phyloP scores from a whole-genome alignment of 2,888 invertebrate species.

The Cataglyphis cursor region DNA sequence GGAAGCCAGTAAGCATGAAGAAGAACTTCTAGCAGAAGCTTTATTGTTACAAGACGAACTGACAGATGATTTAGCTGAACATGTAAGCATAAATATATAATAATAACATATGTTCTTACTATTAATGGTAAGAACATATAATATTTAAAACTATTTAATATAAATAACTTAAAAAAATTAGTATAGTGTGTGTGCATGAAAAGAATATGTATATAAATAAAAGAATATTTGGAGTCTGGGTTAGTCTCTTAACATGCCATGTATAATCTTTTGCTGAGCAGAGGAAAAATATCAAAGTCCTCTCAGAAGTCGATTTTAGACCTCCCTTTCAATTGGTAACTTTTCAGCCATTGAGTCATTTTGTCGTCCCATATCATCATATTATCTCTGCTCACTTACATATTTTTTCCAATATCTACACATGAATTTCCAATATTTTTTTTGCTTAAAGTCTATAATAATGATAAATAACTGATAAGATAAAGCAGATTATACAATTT shows the following conservation, averaged over 20 bases:
- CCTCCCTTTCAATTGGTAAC: too few relatives aligned
- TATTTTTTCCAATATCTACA: too few relatives aligned
- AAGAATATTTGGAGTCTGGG: not conserved
- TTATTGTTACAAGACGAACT: constrained; percentile 84
- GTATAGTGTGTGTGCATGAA: not conserved
- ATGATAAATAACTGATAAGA: not conserved
- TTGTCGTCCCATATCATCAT: too few relatives aligned
- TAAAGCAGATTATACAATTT: too few relatives aligned
- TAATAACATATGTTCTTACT: too few relatives aligned
- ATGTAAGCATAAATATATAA: constrained; percentile 67
- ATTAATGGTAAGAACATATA: too few relatives aligned
- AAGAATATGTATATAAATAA: not conserved
- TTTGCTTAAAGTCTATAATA: not conserved
- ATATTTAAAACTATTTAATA: not conserved
- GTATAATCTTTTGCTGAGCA: not conserved
- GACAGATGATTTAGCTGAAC: constrained; percentile 82
- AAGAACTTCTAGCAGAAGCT: constrained; percentile 84
- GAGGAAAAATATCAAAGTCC: not conserved
- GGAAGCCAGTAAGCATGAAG: constrained; percentile 85
- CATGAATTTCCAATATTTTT: not conserved
- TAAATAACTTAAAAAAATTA: not conserved
- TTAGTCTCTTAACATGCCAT: not conserved
- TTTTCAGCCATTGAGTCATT: too few relatives aligned
- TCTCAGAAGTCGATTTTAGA: too few relatives aligned
- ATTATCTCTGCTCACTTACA: too few relatives aligned